Evolutionary conservation across 2,113 vertebrate genomes (phyloP).

Genomic region (Aegithalos caudatus): DNA sequence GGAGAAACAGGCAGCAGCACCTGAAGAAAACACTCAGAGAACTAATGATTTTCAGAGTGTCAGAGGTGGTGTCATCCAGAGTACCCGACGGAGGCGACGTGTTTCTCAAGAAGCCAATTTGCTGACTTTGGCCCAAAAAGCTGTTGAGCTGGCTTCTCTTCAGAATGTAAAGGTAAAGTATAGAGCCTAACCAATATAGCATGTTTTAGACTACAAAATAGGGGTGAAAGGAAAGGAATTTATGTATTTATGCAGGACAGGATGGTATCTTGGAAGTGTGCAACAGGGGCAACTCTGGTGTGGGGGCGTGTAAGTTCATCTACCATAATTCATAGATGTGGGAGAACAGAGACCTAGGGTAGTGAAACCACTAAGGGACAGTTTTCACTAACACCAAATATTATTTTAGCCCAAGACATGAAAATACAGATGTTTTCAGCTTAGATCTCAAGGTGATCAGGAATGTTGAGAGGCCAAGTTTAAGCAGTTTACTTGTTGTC

Average conservation of each 20-base stretch:
- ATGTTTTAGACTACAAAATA: background rate
- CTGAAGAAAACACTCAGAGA: constrained; percentile 47
- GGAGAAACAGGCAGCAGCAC: constrained; percentile 33
- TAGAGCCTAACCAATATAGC: background rate
- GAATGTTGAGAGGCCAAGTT: background rate
- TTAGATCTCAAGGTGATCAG: background rate
- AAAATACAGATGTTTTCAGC: background rate
- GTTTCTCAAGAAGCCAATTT: constrained; percentile 94
- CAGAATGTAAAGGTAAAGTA: constrained; percentile 73
- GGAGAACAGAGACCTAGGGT: background rate
- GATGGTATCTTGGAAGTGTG: background rate
- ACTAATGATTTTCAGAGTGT: constrained; percentile 75
- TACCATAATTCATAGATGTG: background rate
- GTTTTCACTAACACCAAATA: background rate
- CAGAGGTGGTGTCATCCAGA: constrained; percentile 90
- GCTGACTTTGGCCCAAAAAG: constrained; percentile 93
- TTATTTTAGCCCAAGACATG: background rate
- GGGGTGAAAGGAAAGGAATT: background rate
- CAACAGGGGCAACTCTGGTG: background rate
- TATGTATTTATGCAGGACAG: background rate
- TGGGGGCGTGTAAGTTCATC: background rate
- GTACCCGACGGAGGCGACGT: constrained; percentile 83
- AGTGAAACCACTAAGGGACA: background rate
- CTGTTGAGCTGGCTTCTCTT: constrained; percentile 90
- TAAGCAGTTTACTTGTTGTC: background rate